Percentiles rank a stretch among this genome's conserved stretches.
These are phyloP conservation scores for Sisyra terminalis DNA, from an alignment of 2,888 invertebrate genomes.

Conservation along the genomic window DNA sequence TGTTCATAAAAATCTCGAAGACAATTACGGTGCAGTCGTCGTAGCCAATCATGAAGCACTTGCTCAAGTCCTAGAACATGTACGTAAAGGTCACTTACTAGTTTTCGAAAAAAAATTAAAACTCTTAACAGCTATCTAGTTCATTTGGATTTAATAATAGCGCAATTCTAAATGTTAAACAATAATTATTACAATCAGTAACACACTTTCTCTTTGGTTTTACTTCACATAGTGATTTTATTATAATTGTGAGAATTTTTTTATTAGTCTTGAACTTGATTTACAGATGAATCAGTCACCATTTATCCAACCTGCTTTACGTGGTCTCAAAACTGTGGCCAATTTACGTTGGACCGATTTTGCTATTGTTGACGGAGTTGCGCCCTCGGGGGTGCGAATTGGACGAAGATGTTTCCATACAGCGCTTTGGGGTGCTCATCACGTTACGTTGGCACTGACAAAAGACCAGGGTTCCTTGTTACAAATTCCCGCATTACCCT, in stretches of 20 bases:
- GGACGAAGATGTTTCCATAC: constrained; percentile 61
- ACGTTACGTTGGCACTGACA: constrained; percentile 48
- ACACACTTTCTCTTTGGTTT: no score
- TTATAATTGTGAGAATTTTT: constrained; percentile 1
- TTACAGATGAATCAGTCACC: constrained; percentile 50
- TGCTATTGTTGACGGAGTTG: constrained; percentile 32
- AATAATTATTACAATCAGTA: no score
- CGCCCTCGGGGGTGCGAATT: constrained; percentile 32
- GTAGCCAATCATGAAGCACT: constrained; percentile 82
- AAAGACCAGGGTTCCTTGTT: constrained; percentile 45
- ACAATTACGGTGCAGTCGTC: constrained; percentile 80
- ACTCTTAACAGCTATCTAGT: not conserved
- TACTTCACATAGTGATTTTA: no score
- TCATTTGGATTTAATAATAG: no score
- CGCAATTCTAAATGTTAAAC: no score
- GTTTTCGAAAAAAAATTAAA: not conserved
- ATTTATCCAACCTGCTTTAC: constrained; percentile 46
- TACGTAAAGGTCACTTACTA: constrained; percentile 25
- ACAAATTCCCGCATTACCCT: constrained; percentile 23
- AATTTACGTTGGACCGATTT: constrained; percentile 64
- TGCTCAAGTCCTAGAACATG: constrained; percentile 78
- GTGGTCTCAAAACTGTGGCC: constrained; percentile 53
- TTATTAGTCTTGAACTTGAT: constrained; percentile 10
- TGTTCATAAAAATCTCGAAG: constrained; percentile 71
- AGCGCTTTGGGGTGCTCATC: constrained; percentile 56